phyloP scores from a whole-genome alignment of 2,888 invertebrate genomes.

The Baronia brevicornis region DNA sequence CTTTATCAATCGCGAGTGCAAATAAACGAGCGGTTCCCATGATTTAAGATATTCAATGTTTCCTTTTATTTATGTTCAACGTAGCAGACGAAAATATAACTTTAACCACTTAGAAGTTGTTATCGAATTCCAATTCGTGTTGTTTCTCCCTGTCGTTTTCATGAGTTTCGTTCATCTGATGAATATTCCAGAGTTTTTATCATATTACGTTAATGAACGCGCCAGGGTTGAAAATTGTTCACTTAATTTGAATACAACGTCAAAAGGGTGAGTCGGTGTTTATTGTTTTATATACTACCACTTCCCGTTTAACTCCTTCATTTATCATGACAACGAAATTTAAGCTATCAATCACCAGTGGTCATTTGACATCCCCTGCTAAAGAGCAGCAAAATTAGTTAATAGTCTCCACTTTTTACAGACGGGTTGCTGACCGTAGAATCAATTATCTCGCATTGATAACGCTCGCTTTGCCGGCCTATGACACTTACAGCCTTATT shows the following conservation, averaged over 20 bases:
- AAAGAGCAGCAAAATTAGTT: too few relatives aligned
- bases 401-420: too few relatives aligned
- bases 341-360: too few relatives aligned
- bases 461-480: too few relatives aligned
- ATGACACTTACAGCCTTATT: too few relatives aligned
- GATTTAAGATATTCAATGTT: slow-evolving; percentile 46
- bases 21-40: slow-evolving; percentile 37
- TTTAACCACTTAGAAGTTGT: slow-evolving; percentile 46
- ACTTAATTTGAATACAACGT: slow-evolving; percentile 18
- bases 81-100: slow-evolving; percentile 35
- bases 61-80: slow-evolving; percentile 43
- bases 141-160: slow-evolving; percentile 46
- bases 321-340: too few relatives aligned
- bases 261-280: slow-evolving; percentile 36
- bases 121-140: slow-evolving; percentile 41
- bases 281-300: too few relatives aligned
- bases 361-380: too few relatives aligned
- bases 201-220: slow-evolving; percentile 41
- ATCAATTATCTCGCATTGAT: too few relatives aligned
- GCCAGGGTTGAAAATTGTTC: slow-evolving; percentile 24
- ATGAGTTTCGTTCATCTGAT: slow-evolving; percentile 46
- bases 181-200: slow-evolving; percentile 54
- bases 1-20: slow-evolving; percentile 35
- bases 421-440: too few relatives aligned
- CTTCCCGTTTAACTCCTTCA: too few relatives aligned